Conservation (phyloP, 2,888 invertebrate genomes). For the Volucella inanis region DNA sequence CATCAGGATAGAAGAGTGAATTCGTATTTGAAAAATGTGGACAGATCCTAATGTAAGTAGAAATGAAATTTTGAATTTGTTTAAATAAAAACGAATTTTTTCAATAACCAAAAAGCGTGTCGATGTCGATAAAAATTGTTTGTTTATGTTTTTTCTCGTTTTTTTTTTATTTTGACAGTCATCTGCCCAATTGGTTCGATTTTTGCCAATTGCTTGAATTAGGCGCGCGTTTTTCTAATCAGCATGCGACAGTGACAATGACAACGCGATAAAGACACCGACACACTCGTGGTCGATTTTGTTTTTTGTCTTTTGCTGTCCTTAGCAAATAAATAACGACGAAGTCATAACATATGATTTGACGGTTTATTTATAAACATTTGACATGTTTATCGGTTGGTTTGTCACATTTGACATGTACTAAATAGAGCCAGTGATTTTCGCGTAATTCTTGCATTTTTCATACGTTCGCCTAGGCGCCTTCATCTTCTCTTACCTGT, state of each 20-base stretch:
- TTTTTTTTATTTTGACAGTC: neutral
- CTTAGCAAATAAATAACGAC: neutral
- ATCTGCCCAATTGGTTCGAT: conserved; percentile 29
- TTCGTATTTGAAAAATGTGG: conserved; percentile 71
- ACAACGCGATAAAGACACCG: neutral
- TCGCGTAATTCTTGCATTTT: neutral
- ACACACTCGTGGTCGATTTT: neutral
- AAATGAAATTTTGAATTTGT: neutral
- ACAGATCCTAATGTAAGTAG: conserved; percentile 74
- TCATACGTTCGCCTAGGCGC: conserved; percentile 10
- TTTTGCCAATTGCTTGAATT: conserved; percentile 35
- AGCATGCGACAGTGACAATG: conserved; percentile 34
- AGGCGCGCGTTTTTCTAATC: conserved; percentile 59
- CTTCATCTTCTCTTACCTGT: neutral
- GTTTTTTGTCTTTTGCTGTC: neutral
- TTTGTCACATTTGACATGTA: conserved; percentile 25
- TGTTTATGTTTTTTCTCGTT: conserved; percentile 25
- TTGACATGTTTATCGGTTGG: conserved; percentile 36
- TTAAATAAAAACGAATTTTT: neutral
- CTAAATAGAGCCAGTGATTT: neutral
- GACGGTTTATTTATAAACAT: neutral
- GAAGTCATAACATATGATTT: neutral
- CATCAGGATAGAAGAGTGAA: conserved; percentile 74
- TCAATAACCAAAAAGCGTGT: neutral
- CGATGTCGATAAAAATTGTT: conserved; percentile 17